These are phyloP conservation scores for Phylloscopus trochiloides DNA, from an alignment of 2,113 vertebrate species.

Conservation along the genomic window DNA sequence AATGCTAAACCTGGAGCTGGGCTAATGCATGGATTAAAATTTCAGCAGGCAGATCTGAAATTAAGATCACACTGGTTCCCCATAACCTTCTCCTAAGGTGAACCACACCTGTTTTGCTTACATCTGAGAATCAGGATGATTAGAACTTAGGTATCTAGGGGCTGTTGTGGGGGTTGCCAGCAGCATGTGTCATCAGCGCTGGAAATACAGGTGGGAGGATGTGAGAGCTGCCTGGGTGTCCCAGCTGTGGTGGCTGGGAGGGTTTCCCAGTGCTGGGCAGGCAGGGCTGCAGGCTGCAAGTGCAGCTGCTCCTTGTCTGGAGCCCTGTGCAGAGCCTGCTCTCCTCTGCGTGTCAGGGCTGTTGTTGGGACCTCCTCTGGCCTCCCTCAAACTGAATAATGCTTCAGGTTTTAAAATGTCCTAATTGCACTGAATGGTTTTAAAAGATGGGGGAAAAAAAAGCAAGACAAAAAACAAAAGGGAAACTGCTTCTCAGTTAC, in stretches of 20 bases:
- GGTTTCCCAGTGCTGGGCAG: background rate
- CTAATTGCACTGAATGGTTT: background rate
- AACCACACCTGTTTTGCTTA: background rate
- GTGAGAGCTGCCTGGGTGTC: background rate
- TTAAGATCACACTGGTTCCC: background rate
- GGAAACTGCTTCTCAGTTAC: background rate
- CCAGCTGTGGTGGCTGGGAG: background rate
- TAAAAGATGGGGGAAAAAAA: background rate
- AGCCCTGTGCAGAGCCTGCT: rapidly evolving
- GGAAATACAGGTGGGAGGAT: background rate
- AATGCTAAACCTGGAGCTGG: background rate
- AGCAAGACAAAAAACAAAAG: too few species aligned
- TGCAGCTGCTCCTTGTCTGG: background rate
- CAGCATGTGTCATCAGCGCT: background rate
- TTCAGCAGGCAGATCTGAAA: background rate
- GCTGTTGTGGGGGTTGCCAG: background rate
- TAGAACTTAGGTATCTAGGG: rapidly evolving
- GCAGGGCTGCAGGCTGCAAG: background rate
- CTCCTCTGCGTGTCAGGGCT: rapidly evolving
- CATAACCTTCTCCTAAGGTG: background rate
- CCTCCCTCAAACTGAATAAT: background rate
- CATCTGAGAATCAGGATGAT: background rate
- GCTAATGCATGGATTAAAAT: background rate
- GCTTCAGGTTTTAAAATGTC: background rate
- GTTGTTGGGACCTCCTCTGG: background rate